Conservation (phyloP, 2,797 vertebrate genomes). For the Lates japonicus region DNA sequence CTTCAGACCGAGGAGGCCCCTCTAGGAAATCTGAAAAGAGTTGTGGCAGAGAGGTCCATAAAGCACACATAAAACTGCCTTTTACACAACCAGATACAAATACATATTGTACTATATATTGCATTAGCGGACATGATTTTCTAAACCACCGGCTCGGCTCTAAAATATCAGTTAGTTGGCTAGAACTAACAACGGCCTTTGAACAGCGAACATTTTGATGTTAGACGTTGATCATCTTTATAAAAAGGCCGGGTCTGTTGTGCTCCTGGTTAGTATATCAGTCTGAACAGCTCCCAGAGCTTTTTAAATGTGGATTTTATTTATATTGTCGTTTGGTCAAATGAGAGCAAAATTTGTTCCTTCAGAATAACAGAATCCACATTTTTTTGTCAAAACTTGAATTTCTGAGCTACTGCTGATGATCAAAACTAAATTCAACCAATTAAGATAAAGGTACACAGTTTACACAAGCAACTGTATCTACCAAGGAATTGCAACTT, state of each 20-base stretch:
- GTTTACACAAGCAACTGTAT: too few species aligned
- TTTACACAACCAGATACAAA: conserved; percentile 12
- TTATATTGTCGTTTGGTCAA: too few species aligned
- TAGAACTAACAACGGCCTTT: background rate
- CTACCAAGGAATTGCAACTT: too few species aligned
- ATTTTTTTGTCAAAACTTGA: background rate
- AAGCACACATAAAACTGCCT: conserved; percentile 28
- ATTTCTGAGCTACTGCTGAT: background rate
- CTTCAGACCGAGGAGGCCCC: conserved; percentile 48
- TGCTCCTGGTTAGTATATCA: background rate
- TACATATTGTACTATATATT: conserved; percentile 34
- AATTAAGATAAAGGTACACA: too few species aligned
- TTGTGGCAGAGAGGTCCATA: conserved; percentile 43
- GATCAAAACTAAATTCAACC: too few species aligned
- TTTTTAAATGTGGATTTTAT: background rate
- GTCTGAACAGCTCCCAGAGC: background rate
- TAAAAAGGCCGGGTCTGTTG: background rate
- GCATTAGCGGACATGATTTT: conserved; percentile 5
- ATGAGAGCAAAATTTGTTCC: too few species aligned
- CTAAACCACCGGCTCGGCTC: conserved; percentile 20
- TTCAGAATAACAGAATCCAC: too few species aligned
- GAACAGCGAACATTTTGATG: conserved; percentile 17
- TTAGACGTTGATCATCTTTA: conserved; percentile 43
- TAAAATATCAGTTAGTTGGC: background rate
- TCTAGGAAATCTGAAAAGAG: conserved; percentile 48